Evolutionary conservation across 2,888 invertebrate species (phyloP).

Genomic region (Hypsopygia costalis): DNA sequence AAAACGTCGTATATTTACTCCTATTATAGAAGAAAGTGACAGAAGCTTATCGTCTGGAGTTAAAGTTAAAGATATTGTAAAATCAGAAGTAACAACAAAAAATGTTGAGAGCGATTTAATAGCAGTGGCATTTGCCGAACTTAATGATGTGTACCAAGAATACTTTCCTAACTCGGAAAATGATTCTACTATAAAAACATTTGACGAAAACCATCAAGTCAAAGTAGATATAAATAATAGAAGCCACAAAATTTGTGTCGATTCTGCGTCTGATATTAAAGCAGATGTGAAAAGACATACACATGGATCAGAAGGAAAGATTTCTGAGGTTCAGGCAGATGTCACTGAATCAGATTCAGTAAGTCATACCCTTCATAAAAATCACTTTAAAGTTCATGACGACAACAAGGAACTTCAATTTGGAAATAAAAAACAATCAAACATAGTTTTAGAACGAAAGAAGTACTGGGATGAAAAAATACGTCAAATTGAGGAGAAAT

Average conservation of each 20-base stretch:
- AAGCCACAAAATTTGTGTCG: constrained; percentile 48
- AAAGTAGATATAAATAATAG: constrained; percentile 32
- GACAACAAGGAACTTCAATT: constrained; percentile 43
- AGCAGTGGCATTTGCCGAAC: constrained; percentile 69
- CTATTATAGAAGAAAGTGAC: constrained; percentile 70
- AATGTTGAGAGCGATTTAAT: constrained; percentile 54
- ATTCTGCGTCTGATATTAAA: constrained; percentile 69
- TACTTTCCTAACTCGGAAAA: constrained; percentile 54
- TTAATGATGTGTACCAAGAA: constrained; percentile 60
- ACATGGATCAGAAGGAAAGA: constrained; percentile 59
- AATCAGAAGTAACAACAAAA: constrained; percentile 24
- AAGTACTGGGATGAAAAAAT: constrained; percentile 76
- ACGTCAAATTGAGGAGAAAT: constrained; percentile 61
- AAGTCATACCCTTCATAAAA: constrained; percentile 67
- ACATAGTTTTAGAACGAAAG: constrained; percentile 70
- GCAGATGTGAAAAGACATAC: constrained; percentile 77
- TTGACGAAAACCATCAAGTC: constrained; percentile 34
- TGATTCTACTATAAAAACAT: constrained; percentile 31
- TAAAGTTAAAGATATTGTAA: constrained; percentile 44
- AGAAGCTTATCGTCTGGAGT: constrained; percentile 46
- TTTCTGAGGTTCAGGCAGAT: constrained; percentile 78
- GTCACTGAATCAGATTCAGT: constrained; percentile 76
- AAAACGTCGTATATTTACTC: constrained; percentile 56
- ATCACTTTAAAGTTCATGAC: constrained; percentile 22
- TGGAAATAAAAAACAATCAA: constrained; percentile 42